Evolutionary conservation across 2,113 vertebrate genomes (phyloP), one percentile per base, ranked within the genome.

Genomic region (Forbesichthys agassizii): DNA sequence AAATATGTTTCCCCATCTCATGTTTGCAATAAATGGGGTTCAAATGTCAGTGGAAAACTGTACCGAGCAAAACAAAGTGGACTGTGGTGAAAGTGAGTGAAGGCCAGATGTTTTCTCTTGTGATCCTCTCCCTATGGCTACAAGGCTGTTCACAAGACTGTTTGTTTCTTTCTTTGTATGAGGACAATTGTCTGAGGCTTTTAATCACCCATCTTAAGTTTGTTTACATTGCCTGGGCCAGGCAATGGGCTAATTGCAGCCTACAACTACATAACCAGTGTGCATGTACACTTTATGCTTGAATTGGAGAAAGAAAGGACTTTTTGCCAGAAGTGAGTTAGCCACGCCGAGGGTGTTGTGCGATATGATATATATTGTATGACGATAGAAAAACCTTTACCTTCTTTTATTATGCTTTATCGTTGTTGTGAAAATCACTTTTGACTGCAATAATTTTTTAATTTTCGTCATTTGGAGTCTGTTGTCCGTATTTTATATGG

Each of bases 31-130:
- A 54, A 54, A 54, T 16, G 27, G 27, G 27, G 57, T 33, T 48
- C 10, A 33, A 20, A 64, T 48, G 18, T 1, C 48, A 49, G 48
- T 33, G 16, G 10, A 33, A 58, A 27, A 20, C 56, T 27, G n/a
- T 4, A 9, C 61, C 12, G 16, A 27, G 46, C 9, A 63, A 79
- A 49, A 16, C 33, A 70, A 59, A 60, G 36, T 5, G 33, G 46
- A 71, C 64, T 64, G 53, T 69, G 27, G 46, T 12, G 48, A 64
- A 10, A 11, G 54, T 27, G 64, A 65, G 5, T 54, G 47, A 33
- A 68, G 12, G 53, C 64, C 57, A 69, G 58, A 72, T 74, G 49
- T 56, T 63, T 55, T 70, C 51, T 73, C 68, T 16, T 49, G 18
- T 4, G 8, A 8, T 48, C 33, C 48, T 57, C 8, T 48, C 12